phyloP scores from a whole-genome alignment of 2,888 invertebrate genomes.

The Oegoconia quadripuncta region DNA sequence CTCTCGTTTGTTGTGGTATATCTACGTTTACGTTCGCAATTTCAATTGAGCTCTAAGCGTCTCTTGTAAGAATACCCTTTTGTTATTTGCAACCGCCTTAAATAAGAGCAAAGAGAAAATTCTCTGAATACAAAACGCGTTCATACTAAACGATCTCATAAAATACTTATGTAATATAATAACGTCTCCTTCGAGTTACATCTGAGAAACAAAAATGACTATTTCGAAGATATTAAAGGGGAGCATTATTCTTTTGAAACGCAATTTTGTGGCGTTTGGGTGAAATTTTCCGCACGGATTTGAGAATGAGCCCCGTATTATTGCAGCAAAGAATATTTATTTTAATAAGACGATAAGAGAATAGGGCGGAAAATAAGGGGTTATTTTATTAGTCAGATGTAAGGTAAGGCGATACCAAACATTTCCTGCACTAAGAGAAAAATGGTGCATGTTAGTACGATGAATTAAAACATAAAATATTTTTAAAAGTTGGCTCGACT shows the following conservation, averaged over 20 bases:
- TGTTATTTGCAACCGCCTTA: conserved; percentile 16
- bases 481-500: too few relatives aligned
- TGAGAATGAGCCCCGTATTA: conserved; percentile 35
- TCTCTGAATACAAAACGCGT: conserved; percentile 30
- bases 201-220: conserved; percentile 23
- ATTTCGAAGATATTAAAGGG: conserved; percentile 26
- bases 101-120: conserved; percentile 15
- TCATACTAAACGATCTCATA: conserved; percentile 28
- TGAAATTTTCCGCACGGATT: conserved; percentile 25
- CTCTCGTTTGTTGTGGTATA: too few relatives aligned
- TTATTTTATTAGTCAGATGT: conserved; percentile 22
- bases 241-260: conserved; percentile 29
- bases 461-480: too few relatives aligned
- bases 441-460: background rate
- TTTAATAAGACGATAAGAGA: conserved; percentile 50
- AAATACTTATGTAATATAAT: conserved; percentile 25
- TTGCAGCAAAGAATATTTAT: conserved; percentile 45
- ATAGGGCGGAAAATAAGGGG: conserved; percentile 23
- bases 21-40: background rate
- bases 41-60: background rate
- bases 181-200: conserved; percentile 13
- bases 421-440: background rate
- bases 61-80: conserved; percentile 1
- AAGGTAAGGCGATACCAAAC: too few relatives aligned
- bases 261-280: conserved; percentile 28